These are phyloP conservation scores for Penaeus vannamei DNA, from an alignment of 1,140 invertebrate genomes.

Conservation along the genomic window DNA sequence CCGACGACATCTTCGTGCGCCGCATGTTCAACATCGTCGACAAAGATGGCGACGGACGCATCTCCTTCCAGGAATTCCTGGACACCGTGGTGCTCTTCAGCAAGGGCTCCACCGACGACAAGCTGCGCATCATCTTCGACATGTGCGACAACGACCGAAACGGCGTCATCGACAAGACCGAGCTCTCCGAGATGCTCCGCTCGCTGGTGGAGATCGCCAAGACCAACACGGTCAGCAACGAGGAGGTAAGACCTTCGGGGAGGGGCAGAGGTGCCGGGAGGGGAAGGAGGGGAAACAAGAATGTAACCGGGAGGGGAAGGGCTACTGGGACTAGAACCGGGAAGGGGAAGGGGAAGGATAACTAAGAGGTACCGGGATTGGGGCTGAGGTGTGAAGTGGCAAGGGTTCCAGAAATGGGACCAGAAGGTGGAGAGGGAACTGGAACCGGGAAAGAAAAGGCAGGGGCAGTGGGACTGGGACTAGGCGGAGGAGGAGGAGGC, in stretches of 20 bases:
- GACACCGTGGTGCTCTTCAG: slow-evolving; percentile 95
- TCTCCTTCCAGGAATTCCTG: slow-evolving; percentile 98
- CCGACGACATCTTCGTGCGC: slow-evolving; percentile 95
- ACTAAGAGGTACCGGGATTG: too few relatives aligned
- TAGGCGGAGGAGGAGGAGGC: too few relatives aligned
- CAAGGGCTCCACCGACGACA: slow-evolving; percentile 94
- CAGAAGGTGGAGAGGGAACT: too few relatives aligned
- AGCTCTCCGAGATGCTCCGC: slow-evolving; percentile 93
- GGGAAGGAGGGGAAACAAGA: too few relatives aligned
- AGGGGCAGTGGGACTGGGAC: too few relatives aligned
- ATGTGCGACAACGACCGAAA: slow-evolving; percentile 99
- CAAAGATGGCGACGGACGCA: slow-evolving; percentile 94
- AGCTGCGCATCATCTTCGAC: slow-evolving; percentile 96
- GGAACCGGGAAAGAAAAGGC: too few relatives aligned
- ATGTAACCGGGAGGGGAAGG: too few relatives aligned
- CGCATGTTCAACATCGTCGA: slow-evolving; percentile 99
- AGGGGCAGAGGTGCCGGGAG: too few relatives aligned
- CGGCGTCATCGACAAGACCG: slow-evolving; percentile 94
- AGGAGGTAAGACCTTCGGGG: slow-evolving; percentile 71
- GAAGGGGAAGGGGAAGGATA: too few relatives aligned
- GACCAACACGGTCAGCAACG: slow-evolving; percentile 86
- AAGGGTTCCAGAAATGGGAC: too few relatives aligned
- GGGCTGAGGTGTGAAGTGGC: too few relatives aligned
- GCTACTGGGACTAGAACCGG: too few relatives aligned
- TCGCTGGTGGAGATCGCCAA: slow-evolving; percentile 96